Evolutionary conservation across 1,140 invertebrate genomes (phyloP).

Genomic region (Papilio glaucus): DNA sequence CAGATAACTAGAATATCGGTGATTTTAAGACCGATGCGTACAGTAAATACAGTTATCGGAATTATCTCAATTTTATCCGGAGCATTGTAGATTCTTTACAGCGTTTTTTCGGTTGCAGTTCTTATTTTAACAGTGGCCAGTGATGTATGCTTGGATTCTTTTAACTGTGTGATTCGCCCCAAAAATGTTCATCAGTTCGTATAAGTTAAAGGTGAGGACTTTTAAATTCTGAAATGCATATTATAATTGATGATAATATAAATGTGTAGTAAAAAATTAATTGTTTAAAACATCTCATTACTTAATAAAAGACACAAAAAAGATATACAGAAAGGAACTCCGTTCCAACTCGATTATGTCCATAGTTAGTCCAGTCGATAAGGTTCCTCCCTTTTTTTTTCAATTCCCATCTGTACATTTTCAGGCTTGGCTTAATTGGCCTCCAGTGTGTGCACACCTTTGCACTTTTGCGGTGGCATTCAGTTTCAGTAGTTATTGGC

Average conservation of each 20-base stretch:
- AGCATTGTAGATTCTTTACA: slow-evolving; percentile 44
- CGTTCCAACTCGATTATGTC: too few species aligned
- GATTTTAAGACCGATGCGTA: slow-evolving; percentile 39
- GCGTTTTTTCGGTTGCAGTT: slow-evolving; percentile 23
- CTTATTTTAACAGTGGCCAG: background rate
- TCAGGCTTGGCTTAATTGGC: slow-evolving; percentile 59
- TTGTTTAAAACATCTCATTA: background rate
- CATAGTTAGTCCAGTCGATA: too few species aligned
- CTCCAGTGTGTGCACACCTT: slow-evolving; percentile 57
- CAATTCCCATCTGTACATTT: slow-evolving; percentile 19
- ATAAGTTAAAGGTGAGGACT: slow-evolving; percentile 55
- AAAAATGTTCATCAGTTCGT: slow-evolving; percentile 47
- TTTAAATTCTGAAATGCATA: too few species aligned
- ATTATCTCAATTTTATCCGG: slow-evolving; percentile 51
- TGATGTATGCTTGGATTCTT: background rate
- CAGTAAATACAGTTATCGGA: slow-evolving; percentile 37
- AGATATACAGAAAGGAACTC: too few species aligned
- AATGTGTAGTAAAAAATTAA: background rate
- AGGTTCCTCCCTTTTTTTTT: background rate
- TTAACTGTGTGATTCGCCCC: background rate
- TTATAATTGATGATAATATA: background rate
- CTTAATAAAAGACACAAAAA: too few species aligned
- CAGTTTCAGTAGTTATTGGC: slow-evolving; percentile 82
- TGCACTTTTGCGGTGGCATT: slow-evolving; percentile 82
- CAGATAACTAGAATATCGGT: background rate